These are phyloP conservation scores for Silvanus unidentatus DNA, from an alignment of 2,888 invertebrate species.

Conservation along the genomic window DNA sequence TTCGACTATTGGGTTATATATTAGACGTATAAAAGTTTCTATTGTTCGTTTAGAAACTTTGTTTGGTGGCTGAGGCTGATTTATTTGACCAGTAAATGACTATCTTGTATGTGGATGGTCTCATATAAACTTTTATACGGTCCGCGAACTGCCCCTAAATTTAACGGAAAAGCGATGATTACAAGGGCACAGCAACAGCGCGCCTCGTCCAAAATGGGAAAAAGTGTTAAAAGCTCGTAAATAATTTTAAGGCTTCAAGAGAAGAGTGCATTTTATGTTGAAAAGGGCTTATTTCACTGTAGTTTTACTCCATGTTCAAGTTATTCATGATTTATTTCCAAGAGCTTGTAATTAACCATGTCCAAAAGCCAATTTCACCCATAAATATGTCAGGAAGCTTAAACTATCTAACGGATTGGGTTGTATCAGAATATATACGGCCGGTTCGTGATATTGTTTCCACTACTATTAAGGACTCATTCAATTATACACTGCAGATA, in stretches of 20 bases:
- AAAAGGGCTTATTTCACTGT: too few relatives aligned
- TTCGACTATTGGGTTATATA: background rate
- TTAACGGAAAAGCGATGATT: constrained; percentile 5
- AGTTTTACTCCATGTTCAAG: background rate
- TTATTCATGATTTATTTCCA: constrained; percentile 21
- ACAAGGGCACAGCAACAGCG: background rate
- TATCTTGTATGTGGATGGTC: constrained; percentile 18
- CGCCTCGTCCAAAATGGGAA: constrained; percentile 4
- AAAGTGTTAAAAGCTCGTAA: too few relatives aligned
- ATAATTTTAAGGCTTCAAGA: too few relatives aligned
- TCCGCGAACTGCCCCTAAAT: constrained; percentile 19
- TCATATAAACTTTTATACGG: constrained; percentile 21
- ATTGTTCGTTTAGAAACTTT: constrained; percentile 16
- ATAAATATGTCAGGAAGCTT: constrained; percentile 13
- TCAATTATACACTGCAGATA: constrained; percentile 1
- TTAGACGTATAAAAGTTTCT: constrained; percentile 15
- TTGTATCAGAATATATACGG: background rate
- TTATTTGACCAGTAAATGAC: constrained; percentile 24
- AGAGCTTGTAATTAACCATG: constrained; percentile 22
- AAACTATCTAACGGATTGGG: constrained; percentile 3
- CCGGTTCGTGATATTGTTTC: constrained; percentile 4
- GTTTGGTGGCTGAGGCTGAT: constrained; percentile 20
- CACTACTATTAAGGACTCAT: constrained; percentile 3
- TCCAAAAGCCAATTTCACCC: constrained; percentile 14
- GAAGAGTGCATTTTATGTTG: too few relatives aligned